Conservation (phyloP, 2,888 invertebrate genomes). For the Seira ritae region DNA sequence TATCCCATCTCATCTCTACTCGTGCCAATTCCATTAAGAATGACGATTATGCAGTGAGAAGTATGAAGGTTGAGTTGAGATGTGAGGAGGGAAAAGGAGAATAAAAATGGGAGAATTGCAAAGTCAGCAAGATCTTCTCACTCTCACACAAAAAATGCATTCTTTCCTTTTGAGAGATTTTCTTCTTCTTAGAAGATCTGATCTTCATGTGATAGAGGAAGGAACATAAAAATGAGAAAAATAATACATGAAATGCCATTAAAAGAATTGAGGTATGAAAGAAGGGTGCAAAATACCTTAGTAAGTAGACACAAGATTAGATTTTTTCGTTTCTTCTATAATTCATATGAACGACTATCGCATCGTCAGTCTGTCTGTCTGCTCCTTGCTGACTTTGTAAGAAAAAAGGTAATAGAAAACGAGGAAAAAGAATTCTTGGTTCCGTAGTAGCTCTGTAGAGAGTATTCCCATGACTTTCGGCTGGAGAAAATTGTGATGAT, state of each 20-base stretch:
- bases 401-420: background rate
- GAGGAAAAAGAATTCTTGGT: constrained; percentile 26
- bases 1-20: background rate
- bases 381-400: background rate
- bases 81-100: background rate
- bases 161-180: constrained; percentile 5
- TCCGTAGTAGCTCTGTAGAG: too few relatives aligned
- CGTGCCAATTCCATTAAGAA: background rate
- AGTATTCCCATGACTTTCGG: constrained; percentile 57
- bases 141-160: background rate
- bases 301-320: constrained; percentile 54
- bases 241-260: constrained; percentile 16
- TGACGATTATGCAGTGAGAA: constrained; percentile 2
- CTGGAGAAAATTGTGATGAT: constrained; percentile 53
- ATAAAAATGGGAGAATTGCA: constrained; percentile 10
- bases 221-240: constrained; percentile 39
- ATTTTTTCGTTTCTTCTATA: constrained; percentile 30
- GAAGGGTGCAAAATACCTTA: constrained; percentile 52
- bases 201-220: background rate
- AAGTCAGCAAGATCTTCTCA: background rate
- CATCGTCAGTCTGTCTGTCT: constrained; percentile 22
- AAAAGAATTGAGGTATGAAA: constrained; percentile 22
- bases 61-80: constrained; percentile 12
- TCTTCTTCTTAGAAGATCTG: too few relatives aligned
- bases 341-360: constrained; percentile 1